Base-by-base conservation (phyloP, 2,888 invertebrate genomes). In the Cerastoderma edule region DNA sequence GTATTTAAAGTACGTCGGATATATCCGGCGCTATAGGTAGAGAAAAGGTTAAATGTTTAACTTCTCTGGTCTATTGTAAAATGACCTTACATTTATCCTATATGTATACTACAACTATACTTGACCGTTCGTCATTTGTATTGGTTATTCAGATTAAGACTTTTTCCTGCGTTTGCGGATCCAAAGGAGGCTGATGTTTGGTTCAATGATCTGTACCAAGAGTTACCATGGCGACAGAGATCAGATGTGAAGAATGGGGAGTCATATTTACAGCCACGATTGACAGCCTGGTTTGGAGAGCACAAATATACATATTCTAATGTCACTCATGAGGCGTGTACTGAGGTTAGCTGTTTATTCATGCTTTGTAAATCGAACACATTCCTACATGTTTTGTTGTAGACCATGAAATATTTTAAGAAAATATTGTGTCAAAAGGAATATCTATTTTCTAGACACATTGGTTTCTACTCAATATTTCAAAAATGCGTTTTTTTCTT, bases 241-340 rank as follows among this genome's bases (percentile, higher is more conserved):
- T 83, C 77, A 54, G 88, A 90, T 71, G 70, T 87, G 4, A 80
- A 87, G 46, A 85, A 86, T 64, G 91, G 91, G 16, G 84, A 75
- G n/a, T 77, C 80, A 3, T 89, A 87, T 70, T 66, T 89, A 19
- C 90, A 93, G 81, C 93, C 93, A 3, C 83, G 93, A 68, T 87
- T 93, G 33, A 92, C 94, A 32, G 92, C 93, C 0, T 94, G 94
- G 94, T 93, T 91, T 83, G 94, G 94, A 1, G 93, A 93, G 4
- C 90, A 92, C 70, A 91, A 93, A 16, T 94, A 93, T 83, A 85
- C 91, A 6, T 93, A 93, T 83, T 91, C 92, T 53, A 93, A 93
- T 8, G 83, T 91, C 1, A 88, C 85, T 24, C 90, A 89, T 67
- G 83, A 86, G 27, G 79, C 89, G 5, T 87, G 85, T 60, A 75